Conservation (phyloP, 2,797 vertebrate species). For the Iguana delicatissima region DNA sequence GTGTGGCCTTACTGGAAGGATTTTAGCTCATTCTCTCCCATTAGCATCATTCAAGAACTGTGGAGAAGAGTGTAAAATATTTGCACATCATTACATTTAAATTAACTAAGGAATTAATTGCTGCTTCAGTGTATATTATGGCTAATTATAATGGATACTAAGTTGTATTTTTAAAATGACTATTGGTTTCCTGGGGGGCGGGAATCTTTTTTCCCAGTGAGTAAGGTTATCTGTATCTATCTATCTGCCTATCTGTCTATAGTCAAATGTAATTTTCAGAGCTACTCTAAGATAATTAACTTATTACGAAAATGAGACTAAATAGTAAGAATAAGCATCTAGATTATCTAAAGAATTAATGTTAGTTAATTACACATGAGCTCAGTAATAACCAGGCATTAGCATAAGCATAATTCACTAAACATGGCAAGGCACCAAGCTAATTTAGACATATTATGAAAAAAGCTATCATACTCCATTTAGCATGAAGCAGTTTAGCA, state of each 20-base stretch:
- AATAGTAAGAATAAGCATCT: conserved; percentile 48
- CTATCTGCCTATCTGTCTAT: conserved; percentile 47
- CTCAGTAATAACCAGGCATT: conserved; percentile 72
- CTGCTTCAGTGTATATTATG: conserved; percentile 33
- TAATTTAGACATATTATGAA: conserved; percentile 59
- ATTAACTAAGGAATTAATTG: conserved; percentile 62
- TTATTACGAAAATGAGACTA: conserved; percentile 50
- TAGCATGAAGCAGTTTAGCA: conserved; percentile 34
- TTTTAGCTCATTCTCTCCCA: conserved; percentile 46
- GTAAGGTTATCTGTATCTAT: conserved; percentile 35
- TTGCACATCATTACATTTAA: conserved; percentile 65
- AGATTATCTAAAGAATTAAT: conserved; percentile 66
- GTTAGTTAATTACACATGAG: conserved; percentile 58
- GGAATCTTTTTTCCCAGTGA: conserved; percentile 37
- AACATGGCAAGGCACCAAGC: conserved; percentile 64
- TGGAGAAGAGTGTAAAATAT: conserved; percentile 67
- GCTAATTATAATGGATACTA: conserved; percentile 47
- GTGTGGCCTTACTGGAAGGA: conserved; percentile 18
- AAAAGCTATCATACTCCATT: conserved; percentile 65
- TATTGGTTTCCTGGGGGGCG: conserved; percentile 24
- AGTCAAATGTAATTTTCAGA: conserved; percentile 42
- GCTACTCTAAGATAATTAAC: conserved; percentile 51
- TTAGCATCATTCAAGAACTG: conserved; percentile 31
- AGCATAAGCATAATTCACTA: conserved; percentile 64
- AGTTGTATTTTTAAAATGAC: conserved; percentile 34